A percentile compares a stretch with the other conserved stretches of the same genome.
Evolutionary conservation across 2,797 vertebrate species (phyloP).

Genomic region (Melanotaenia trifasciata): DNA sequence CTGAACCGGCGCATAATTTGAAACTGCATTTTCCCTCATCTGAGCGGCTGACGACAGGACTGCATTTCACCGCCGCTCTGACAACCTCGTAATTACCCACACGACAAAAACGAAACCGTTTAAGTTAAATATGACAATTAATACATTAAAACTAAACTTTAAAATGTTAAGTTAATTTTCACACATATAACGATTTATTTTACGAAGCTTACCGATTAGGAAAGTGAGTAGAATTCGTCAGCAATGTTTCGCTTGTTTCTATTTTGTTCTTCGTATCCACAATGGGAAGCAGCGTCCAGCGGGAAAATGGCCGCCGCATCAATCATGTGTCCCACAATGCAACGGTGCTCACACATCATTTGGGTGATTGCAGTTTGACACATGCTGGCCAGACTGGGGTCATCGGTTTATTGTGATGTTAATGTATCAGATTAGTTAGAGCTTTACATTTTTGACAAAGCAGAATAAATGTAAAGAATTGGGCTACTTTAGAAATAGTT

Average conservation of each 20-base stretch:
- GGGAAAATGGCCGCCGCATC: conserved; percentile 84
- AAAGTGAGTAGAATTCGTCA: conserved; percentile 67
- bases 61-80: conserved; percentile 67
- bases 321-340: conserved; percentile 80
- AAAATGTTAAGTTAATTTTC: conserved; percentile 32
- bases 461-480: not conserved
- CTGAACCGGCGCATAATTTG: conserved; percentile 77
- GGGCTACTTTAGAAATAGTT: not conserved
- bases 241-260: conserved; percentile 74
- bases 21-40: conserved; percentile 61
- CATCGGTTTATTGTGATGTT: not conserved
- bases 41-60: conserved; percentile 60
- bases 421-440: no score
- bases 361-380: conserved; percentile 6
- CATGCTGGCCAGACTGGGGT: accelerated
- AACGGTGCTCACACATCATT: conserved; percentile 54
- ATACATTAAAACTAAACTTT: conserved; percentile 20
- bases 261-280: conserved; percentile 83
- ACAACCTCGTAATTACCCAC: conserved; percentile 53
- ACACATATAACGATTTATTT: conserved; percentile 1
- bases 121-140: conserved; percentile 7
- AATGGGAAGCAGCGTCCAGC: conserved; percentile 82
- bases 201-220: conserved; percentile 63
- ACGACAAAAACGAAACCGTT: conserved; percentile 31
- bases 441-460: not conserved